These are phyloP conservation scores for Craniophora ligustri DNA, from an alignment of 2,888 invertebrate genomes.

Conservation along the genomic window DNA sequence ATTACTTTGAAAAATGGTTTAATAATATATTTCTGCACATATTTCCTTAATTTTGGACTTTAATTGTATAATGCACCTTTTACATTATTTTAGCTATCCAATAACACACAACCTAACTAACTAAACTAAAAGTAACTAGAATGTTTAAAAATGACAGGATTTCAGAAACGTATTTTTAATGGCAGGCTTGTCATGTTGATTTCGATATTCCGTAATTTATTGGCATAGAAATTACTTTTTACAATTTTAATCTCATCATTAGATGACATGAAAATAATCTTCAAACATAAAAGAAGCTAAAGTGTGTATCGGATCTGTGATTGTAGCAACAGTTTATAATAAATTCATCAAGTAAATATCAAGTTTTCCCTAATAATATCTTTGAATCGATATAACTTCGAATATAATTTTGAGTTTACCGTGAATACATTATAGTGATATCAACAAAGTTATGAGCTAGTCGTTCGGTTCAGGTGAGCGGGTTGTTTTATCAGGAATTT, in stretches of 20 bases:
- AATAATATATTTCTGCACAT: no score
- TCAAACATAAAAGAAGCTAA: constrained; percentile 15
- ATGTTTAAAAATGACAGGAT: constrained; percentile 2
- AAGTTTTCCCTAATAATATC: constrained; percentile 65
- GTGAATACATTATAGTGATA: constrained; percentile 77
- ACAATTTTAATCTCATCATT: constrained; percentile 42
- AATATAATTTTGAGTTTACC: constrained; percentile 73
- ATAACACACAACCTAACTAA: no score
- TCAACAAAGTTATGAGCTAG: constrained; percentile 82
- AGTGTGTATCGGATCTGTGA: constrained; percentile 19
- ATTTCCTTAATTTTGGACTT: no score
- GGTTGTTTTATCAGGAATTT: constrained; percentile 18
- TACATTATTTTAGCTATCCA: no score
- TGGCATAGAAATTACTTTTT: constrained; percentile 49
- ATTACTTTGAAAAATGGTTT: no score
- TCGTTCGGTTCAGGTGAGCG: constrained; percentile 70
- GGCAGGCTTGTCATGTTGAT: constrained; percentile 82
- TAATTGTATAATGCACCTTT: no score
- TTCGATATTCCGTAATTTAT: constrained; percentile 68
- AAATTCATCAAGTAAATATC: constrained; percentile 46
- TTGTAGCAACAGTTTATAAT: constrained; percentile 20
- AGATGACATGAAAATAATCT: constrained; percentile 34
- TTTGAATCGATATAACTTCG: constrained; percentile 80
- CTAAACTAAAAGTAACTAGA: no score
- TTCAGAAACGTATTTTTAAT: constrained; percentile 70